Percentiles rank a stretch among this genome's conserved stretches.
Evolutionary conservation across 2,797 vertebrate species (phyloP).

Genomic region (Cuculus canorus): DNA sequence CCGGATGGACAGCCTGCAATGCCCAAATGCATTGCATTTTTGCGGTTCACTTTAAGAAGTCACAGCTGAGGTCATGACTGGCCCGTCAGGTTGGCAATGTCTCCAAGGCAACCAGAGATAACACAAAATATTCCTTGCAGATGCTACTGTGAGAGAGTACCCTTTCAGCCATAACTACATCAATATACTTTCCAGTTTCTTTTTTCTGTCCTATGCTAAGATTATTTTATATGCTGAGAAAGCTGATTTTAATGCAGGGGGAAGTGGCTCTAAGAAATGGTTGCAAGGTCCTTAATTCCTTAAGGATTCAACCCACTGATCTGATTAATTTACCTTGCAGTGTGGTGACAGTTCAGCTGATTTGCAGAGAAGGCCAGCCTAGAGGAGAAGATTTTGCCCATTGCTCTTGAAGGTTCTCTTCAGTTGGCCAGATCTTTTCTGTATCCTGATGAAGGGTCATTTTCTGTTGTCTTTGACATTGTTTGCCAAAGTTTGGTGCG

Average conservation of each 20-base stretch:
- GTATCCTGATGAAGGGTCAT: not conserved
- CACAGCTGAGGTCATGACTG: not conserved
- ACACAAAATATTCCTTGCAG: not conserved
- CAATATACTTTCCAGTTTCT: not conserved
- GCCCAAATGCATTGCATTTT: not conserved
- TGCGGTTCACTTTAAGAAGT: not conserved
- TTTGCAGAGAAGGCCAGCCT: not conserved
- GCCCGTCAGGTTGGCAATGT: not conserved
- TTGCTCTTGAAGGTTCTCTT: not conserved
- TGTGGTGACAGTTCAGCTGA: not conserved
- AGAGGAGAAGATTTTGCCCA: not conserved
- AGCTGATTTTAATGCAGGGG: not conserved
- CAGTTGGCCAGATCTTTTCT: not conserved
- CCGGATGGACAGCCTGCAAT: not conserved
- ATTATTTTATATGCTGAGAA: not conserved
- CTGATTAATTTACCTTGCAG: not conserved
- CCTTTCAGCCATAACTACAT: not conserved
- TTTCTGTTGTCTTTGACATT: not conserved
- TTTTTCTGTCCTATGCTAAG: not conserved
- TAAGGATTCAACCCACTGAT: not conserved
- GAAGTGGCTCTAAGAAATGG: not conserved
- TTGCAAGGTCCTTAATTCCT: not conserved
- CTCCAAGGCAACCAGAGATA: not conserved
- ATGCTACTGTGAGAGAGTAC: not conserved
- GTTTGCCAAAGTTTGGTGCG: not conserved